Evolutionary conservation across 2,797 vertebrate genomes (phyloP), one percentile per base, ranked within the genome.

Genomic region (Alosa sapidissima): DNA sequence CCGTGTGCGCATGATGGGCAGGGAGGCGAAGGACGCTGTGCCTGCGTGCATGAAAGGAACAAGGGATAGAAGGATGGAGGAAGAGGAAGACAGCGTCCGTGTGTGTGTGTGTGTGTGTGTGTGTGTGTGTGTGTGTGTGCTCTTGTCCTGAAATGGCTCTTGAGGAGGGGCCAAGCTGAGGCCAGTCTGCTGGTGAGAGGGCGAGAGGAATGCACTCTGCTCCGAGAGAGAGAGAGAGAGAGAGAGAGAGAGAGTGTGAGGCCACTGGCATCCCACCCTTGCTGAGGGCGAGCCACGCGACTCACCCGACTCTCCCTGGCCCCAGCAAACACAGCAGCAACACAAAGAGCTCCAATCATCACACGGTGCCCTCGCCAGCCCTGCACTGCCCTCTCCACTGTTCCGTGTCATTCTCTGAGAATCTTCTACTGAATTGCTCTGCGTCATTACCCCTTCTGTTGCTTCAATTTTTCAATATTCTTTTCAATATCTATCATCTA

Each of bases 111-210:
- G 49, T 51, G 52, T 55, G 11, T 78, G 16, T 47, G 14, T 19
- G 72, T 78, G 14, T 14, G 58, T 51, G 52, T 55, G 11, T 78
- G 16, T 47, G 14, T 19, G 72, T 78, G 14, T 14, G 58, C 58
- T 62, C 7, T 72, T 78, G 72, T 78, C 72, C 72, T 78, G 72
- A 47, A 47, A 78, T 78, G 72, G 72, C 72, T 78, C 72, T 78
- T 78, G 72, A 78, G 72, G 41, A 78, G 72, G 36, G 36, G 72
- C 72, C 72, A 36, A 41, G 72, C 36, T 21, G 41, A 78, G 28
- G 72, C 36, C 72, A 13, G 72, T 78, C 41, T 19, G 72, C 72
- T 78, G 72, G 72, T 78, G 72, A 78, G 72, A 41, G 72, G 72
- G 72, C 72, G 72, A 41, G 14, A 47, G 72, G 72, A 78, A 78